Base-by-base conservation (phyloP, 2,888 invertebrate genomes). In the Chromoteleia sp. region DNA sequence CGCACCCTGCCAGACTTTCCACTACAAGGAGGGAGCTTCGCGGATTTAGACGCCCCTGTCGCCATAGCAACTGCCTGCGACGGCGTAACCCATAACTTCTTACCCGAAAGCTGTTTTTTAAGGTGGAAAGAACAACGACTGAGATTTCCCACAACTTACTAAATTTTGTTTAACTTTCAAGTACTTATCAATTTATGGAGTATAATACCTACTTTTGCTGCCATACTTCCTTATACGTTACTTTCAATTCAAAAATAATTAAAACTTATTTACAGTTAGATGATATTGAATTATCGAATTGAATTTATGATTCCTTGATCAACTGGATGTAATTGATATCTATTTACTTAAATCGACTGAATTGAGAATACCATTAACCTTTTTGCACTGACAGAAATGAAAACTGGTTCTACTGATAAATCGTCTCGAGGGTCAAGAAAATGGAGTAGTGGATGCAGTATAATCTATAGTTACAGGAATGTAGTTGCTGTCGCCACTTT, bases 11-110 rank as follows among this genome's bases (percentile, higher is more conserved):
- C 61, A 78, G 74, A 59, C 81, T 83, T 75, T 85, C 84, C 86
- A 63, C 77, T 73, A 75, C 52, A 77, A 82, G 78, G 78, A 82
- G 75, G 75, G 81, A 78, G 78, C 81, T 58, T 71, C 86, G 86
- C 85, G 89, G 90, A 90, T 90, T 90, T 90, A 89, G 89, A 90
- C 87, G 87, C 85, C 84, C 84, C 84, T 85, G 90, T 90, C 85
- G 86, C 87, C 88, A 90, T 89, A 86, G 88, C 86, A 87, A 90
- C 89, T 86, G 85, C 74, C 76, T 81, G 88, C 87, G 87, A 86
- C 83, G 79, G 82, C 84, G 81, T 77, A 74, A 71, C 79, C 79
- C 77, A 75, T 81, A 68, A 78, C 79, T 80, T 79, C 81, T 84
- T 83, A 71, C 61, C 21, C 56, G 59, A 75, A 77, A 81, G 75